Percentiles rank a stretch among this genome's conserved stretches.
phyloP scores from a whole-genome alignment of 2,113 vertebrate genomes.

The Sylvietta virens region DNA sequence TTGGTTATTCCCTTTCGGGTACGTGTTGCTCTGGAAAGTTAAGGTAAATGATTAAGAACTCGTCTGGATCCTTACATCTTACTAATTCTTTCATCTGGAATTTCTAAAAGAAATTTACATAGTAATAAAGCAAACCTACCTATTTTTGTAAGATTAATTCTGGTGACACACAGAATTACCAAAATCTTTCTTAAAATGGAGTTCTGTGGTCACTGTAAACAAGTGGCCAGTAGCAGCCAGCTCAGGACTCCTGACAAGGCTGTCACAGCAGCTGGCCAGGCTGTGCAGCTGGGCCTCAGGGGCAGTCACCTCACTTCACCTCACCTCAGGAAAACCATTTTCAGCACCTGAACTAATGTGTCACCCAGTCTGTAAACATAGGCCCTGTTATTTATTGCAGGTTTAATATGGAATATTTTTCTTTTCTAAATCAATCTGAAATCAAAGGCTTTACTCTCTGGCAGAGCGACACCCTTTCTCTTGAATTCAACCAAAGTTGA shows the following conservation, averaged over 20 bases:
- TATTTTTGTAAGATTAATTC: background rate
- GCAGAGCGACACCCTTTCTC: rapidly evolving
- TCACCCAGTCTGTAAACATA: background rate
- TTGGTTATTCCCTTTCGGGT: background rate
- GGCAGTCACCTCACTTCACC: background rate
- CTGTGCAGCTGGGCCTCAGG: background rate
- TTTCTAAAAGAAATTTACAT: background rate
- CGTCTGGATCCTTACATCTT: background rate
- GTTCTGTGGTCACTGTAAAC: background rate
- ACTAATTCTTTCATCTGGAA: background rate
- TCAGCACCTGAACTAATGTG: background rate
- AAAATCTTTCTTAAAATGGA: background rate
- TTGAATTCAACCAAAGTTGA: background rate
- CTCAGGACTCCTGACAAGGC: background rate
- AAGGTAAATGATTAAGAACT: background rate
- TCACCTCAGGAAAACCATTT: background rate
- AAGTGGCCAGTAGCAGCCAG: background rate
- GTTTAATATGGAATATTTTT: background rate
- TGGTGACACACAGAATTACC: background rate
- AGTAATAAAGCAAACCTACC: background rate
- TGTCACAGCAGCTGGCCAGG: background rate
- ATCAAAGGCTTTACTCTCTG: background rate
- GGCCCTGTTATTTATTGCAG: background rate
- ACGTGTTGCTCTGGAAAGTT: background rate
- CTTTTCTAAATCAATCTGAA: background rate